Percentiles rank a stretch among this genome's conserved stretches.
Conservation (phyloP, 1,140 invertebrate genomes). For the Planococcus citri region DNA sequence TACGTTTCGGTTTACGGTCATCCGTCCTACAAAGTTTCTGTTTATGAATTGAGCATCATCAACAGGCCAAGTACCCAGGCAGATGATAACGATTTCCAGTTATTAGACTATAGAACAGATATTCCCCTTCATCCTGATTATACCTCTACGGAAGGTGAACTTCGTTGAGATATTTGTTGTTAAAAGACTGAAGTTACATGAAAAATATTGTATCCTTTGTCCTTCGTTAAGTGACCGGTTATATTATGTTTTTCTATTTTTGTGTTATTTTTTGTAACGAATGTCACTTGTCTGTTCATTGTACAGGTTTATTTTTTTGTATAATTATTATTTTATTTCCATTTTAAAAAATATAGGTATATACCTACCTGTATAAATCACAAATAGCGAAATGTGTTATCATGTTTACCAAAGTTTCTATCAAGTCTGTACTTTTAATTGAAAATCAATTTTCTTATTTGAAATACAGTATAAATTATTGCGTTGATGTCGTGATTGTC, state of each 20-base stretch:
- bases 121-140: slow-evolving; percentile 15
- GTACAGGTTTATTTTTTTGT: not conserved
- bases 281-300: not conserved
- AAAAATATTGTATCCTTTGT: too few relatives aligned
- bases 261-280: not conserved
- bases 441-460: not conserved
- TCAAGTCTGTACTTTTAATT: not conserved
- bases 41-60: slow-evolving; percentile 39
- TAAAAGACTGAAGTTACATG: too few relatives aligned
- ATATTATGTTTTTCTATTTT: not conserved
- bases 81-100: slow-evolving; percentile 22
- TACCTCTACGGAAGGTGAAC: too few relatives aligned
- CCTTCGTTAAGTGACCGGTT: not conserved
- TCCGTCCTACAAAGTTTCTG: slow-evolving; percentile 39
- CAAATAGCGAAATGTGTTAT: not conserved
- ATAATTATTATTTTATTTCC: too few relatives aligned
- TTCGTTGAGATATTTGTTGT: too few relatives aligned
- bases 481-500: too few relatives aligned
- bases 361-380: too few relatives aligned
- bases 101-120: slow-evolving; percentile 22
- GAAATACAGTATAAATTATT: too few relatives aligned
- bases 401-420: not conserved
- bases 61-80: slow-evolving; percentile 21
- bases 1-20: slow-evolving; percentile 49
- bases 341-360: too few relatives aligned